Evolutionary conservation across 2,797 vertebrate species (phyloP), one percentile per base, ranked within the genome.

Genomic region (Eulemur coronatus): DNA sequence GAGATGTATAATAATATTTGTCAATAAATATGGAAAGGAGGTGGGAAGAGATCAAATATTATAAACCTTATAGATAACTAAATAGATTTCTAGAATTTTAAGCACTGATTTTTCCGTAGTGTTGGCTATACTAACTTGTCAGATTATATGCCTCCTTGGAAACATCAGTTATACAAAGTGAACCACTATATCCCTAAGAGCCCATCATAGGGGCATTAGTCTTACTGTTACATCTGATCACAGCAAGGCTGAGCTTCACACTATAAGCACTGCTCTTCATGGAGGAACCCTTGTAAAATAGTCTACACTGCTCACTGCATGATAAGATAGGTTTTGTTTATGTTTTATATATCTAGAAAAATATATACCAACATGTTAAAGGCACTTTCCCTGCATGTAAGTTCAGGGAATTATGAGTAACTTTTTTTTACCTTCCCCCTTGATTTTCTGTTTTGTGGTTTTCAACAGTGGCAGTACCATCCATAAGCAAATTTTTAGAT

Each of bases 111-210:
- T 75, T 82, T 90, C 57, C 78, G 55, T 9, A 79, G 5, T 79
- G 4, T n/a, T 84, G n/a, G 50, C 70, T 35, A 55, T 15, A 79
- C 24, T 59, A 43, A 69, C 9, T 38, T 85, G 35, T 57, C 76
- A 55, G 88, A 88, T 94, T 76, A 94, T 76, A n/a, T 65, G 72
- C 41, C n/a, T 80, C 24, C 43, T 76, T 67, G 76, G 41, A 89
- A 87, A 57, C 35, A 73, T 30, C 26, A 67, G 65, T 82, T 87
- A 84, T 38, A 67, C 8, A 72, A 52, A 43, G 9, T 35, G 11
- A 59, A 87, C n/a, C 13, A 24, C 50, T 81, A 8, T 4, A 73
- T 12, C 24, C 38, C 63, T 59, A 78, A 72, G 61, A 93, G 43
- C 48, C n/a, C 59, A 1, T 22, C 69, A 67, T 7, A 55, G 22